A percentile compares a stretch with the other conserved stretches of the same genome.
These are phyloP conservation scores for Odocoileus hemionus DNA, from an alignment of 2,113 vertebrate species.

Conservation along the genomic window DNA sequence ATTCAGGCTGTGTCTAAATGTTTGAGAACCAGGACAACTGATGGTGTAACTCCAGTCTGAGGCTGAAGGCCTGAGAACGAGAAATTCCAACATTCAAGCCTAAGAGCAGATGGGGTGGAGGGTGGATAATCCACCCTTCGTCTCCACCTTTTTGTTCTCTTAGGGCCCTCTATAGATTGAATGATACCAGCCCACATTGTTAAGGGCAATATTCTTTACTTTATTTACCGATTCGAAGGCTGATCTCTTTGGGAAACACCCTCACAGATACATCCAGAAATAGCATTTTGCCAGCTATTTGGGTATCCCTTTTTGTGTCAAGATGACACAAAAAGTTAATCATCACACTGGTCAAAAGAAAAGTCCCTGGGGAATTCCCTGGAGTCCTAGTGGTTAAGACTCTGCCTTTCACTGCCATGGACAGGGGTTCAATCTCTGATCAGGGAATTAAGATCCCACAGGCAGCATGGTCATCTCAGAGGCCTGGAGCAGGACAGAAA, in stretches of 20 bases:
- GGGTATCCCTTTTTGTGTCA: background rate
- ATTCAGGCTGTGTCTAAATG: background rate
- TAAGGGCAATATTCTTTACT: background rate
- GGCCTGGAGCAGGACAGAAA: background rate
- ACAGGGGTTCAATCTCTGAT: background rate
- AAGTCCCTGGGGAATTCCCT: background rate
- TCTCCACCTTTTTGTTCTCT: background rate
- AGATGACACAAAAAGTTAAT: background rate
- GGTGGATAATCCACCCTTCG: background rate
- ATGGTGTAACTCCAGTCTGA: background rate
- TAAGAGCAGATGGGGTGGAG: background rate
- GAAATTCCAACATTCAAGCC: background rate
- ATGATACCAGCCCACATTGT: background rate
- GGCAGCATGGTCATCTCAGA: background rate
- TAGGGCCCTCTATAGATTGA: background rate
- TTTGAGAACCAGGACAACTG: background rate
- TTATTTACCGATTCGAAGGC: background rate
- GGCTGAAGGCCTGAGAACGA: background rate
- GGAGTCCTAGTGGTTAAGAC: background rate
- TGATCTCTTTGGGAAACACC: background rate
- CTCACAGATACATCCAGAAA: background rate
- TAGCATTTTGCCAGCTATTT: background rate
- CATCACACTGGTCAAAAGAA: background rate
- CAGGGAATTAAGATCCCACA: background rate
- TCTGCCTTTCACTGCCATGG: background rate